A percentile compares a stretch with the other conserved stretches of the same genome.
Evolutionary conservation across 1,140 invertebrate genomes (phyloP).

Genomic region (Pseudobourletiella spinata): DNA sequence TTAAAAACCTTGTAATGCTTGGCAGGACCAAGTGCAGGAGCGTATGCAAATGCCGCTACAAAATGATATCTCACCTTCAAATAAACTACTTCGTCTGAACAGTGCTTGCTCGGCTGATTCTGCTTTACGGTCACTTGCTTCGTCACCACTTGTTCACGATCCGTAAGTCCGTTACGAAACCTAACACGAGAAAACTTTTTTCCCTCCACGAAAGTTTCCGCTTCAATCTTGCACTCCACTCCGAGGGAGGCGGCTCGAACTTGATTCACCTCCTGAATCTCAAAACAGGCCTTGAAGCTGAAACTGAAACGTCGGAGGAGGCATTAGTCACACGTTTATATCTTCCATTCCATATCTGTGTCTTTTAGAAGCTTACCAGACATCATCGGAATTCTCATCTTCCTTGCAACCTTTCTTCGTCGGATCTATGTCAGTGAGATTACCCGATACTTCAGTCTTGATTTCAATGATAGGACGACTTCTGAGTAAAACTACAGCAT

Average conservation of each 20-base stretch:
- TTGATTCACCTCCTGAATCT: constrained; percentile 52
- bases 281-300: constrained; percentile 76
- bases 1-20: no score
- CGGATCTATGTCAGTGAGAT: constrained; percentile 69
- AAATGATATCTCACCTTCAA: no score
- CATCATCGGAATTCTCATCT: constrained; percentile 56
- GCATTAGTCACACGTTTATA: no score
- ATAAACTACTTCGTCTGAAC: constrained; percentile 64
- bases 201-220: constrained; percentile 64
- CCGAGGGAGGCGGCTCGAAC: constrained; percentile 46
- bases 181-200: constrained; percentile 73
- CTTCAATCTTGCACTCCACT: constrained; percentile 68
- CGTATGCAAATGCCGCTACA: no score
- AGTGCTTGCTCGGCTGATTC: constrained; percentile 47
- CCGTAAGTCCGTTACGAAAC: constrained; percentile 49
- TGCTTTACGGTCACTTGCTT: constrained; percentile 40
- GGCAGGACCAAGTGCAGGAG: no score
- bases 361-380: constrained; percentile 52
- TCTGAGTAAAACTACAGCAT: constrained; percentile 60
- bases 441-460: constrained; percentile 48
- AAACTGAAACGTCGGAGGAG: constrained; percentile 53
- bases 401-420: constrained; percentile 58
- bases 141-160: constrained; percentile 42
- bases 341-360: no score
- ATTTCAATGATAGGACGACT: constrained; percentile 81